A percentile compares a stretch with the other conserved stretches of the same genome.
These are phyloP conservation scores for Bemisia tabaci DNA, from an alignment of 1,140 invertebrate genomes.

Conservation along the genomic window DNA sequence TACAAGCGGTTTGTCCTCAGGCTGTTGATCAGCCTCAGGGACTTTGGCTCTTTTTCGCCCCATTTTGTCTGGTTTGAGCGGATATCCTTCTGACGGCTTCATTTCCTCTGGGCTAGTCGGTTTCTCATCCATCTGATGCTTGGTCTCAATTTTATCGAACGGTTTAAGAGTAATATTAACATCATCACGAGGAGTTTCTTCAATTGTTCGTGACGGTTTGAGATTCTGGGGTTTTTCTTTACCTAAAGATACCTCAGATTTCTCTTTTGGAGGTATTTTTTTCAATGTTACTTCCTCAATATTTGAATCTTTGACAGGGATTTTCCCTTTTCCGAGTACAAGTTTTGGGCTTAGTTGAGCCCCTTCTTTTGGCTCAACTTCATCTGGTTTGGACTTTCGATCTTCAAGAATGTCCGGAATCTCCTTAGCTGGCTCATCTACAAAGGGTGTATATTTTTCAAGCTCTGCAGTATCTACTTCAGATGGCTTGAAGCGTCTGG, in stretches of 20 bases:
- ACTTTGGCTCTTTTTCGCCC: conserved; percentile 20
- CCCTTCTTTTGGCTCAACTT: conserved; percentile 10
- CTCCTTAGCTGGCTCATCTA: conserved; percentile 29
- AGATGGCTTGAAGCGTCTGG: conserved; percentile 23
- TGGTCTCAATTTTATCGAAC: conserved; percentile 20
- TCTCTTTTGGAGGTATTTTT: conserved; percentile 17
- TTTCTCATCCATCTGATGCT: not conserved
- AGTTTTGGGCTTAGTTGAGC: conserved; percentile 18
- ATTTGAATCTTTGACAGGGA: conserved; percentile 19
- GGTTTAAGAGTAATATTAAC: conserved; percentile 20
- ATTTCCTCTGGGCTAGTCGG: not conserved
- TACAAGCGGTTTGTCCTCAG: conserved; percentile 33
- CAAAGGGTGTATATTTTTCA: conserved; percentile 35
- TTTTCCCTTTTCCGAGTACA: conserved; percentile 20
- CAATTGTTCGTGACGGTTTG: conserved; percentile 23
- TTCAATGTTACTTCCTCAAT: conserved; percentile 22
- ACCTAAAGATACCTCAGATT: conserved; percentile 21
- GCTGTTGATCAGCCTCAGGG: conserved; percentile 20
- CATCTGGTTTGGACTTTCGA: conserved; percentile 7
- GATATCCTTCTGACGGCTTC: conserved; percentile 14
- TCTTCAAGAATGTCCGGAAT: not conserved
- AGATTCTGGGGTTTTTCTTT: conserved; percentile 17
- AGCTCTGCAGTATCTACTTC: conserved; percentile 34
- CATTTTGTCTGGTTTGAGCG: conserved; percentile 20
- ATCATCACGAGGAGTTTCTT: conserved; percentile 22